Conservation (phyloP, 1,140 invertebrate genomes). For the Akabosia matsudoensis region DNA sequence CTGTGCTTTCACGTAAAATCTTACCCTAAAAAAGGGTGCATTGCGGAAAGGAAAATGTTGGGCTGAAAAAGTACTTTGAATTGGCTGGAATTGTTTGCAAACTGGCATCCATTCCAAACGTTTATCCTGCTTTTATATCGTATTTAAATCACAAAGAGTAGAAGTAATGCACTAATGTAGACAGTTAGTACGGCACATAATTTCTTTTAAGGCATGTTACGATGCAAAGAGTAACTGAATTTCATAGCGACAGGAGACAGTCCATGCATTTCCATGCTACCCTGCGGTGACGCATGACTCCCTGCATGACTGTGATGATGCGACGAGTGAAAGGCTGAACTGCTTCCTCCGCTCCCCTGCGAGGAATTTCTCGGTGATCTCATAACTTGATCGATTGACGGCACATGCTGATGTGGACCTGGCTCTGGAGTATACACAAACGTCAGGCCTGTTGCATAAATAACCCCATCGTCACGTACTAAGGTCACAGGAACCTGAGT, state of each 20-base stretch:
- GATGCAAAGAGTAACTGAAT: slow-evolving; percentile 33
- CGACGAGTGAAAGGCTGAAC: background rate
- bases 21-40: too few species aligned
- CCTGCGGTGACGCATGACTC: background rate
- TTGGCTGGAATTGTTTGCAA: too few species aligned
- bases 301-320: background rate
- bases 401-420: slow-evolving; percentile 34
- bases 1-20: too few species aligned
- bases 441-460: slow-evolving; percentile 64
- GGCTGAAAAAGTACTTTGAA: too few species aligned
- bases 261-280: slow-evolving; percentile 19
- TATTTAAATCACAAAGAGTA: too few species aligned
- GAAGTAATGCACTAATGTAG: background rate
- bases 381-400: slow-evolving; percentile 39
- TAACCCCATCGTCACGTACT: slow-evolving; percentile 65
- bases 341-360: background rate
- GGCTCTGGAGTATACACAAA: slow-evolving; percentile 53
- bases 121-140: too few species aligned
- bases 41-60: too few species aligned
- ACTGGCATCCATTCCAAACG: too few species aligned
- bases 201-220: slow-evolving; percentile 26
- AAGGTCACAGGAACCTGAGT: slow-evolving; percentile 64
- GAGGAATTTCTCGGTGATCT: slow-evolving; percentile 26
- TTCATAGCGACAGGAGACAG: slow-evolving; percentile 28
- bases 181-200: slow-evolving; percentile 18